Conservation (phyloP, 2,888 invertebrate species). For the Dryococelus australis region DNA sequence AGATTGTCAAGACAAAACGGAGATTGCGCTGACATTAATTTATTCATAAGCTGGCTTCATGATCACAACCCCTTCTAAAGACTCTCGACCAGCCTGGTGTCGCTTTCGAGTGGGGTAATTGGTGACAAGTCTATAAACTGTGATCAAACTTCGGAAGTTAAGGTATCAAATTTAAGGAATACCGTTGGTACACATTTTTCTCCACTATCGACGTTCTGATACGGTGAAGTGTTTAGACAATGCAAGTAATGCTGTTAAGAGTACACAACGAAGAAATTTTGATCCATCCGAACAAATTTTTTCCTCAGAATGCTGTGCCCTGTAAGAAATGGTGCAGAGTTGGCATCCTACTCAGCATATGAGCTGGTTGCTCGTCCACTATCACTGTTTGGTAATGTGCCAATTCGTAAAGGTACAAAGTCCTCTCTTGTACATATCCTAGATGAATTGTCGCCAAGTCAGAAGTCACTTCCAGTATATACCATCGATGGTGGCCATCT, state of each 20-base stretch:
- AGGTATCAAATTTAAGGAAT: neutral
- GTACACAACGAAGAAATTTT: constrained; percentile 24
- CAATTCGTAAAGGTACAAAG: constrained; percentile 17
- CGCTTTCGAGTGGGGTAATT: neutral
- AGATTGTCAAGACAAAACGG: neutral
- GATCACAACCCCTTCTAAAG: constrained; percentile 5
- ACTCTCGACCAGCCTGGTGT: neutral
- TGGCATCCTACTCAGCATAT: neutral
- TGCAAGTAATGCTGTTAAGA: neutral
- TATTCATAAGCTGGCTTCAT: constrained; percentile 1
- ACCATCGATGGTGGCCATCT: constrained; percentile 18
- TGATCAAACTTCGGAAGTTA: neutral
- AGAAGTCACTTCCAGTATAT: neutral
- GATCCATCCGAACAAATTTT: constrained; percentile 17
- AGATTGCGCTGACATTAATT: neutral
- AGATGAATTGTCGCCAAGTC: neutral
- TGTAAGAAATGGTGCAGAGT: constrained; percentile 1
- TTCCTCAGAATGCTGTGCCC: constrained; percentile 5
- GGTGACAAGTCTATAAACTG: constrained; percentile 17
- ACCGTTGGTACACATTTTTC: neutral
- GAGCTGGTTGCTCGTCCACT: constrained; percentile 12
- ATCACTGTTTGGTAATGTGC: constrained; percentile 1
- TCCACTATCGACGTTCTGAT: neutral
- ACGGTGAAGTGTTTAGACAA: constrained; percentile 18
- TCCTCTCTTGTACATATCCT: constrained; percentile 23